phyloP scores from a whole-genome alignment of 2,888 invertebrate genomes.

The Pachymerium ferrugineum region DNA sequence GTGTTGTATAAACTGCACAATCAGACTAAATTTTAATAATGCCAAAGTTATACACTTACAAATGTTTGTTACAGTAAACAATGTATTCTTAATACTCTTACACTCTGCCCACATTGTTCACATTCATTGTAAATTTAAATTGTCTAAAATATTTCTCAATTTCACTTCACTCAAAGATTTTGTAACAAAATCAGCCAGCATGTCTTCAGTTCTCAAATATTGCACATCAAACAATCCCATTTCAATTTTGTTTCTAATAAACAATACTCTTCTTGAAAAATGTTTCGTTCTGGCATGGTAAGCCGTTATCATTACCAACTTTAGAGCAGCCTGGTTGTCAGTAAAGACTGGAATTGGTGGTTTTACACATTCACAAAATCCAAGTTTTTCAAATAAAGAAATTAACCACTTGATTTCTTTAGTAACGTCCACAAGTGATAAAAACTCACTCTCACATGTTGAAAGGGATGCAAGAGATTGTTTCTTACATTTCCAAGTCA shows the following conservation, averaged over 20 bases:
- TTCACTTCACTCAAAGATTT: too few relatives aligned
- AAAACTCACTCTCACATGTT: not conserved
- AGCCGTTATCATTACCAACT: not conserved
- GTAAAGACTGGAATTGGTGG: not conserved
- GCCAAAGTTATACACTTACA: too few relatives aligned
- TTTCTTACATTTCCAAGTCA: not conserved
- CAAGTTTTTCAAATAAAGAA: not conserved
- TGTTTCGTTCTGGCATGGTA: not conserved
- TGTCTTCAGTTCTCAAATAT: not conserved
- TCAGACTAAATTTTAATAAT: too few relatives aligned
- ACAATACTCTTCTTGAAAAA: not conserved
- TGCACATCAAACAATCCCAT: not conserved
- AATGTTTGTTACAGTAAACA: too few relatives aligned
- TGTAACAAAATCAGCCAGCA: not conserved
- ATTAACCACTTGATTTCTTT: not conserved
- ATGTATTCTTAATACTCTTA: too few relatives aligned
- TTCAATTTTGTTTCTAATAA: not conserved
- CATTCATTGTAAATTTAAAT: too few relatives aligned
- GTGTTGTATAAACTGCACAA: too few relatives aligned
- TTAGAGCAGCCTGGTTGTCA: not conserved
- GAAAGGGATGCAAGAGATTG: not conserved
- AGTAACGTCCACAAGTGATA: not conserved
- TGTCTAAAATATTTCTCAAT: too few relatives aligned
- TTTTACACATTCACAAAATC: not conserved
- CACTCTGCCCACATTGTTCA: too few relatives aligned